Evolutionary conservation across 2,888 invertebrate genomes (phyloP).

Genomic region (Nysson spinosus): DNA sequence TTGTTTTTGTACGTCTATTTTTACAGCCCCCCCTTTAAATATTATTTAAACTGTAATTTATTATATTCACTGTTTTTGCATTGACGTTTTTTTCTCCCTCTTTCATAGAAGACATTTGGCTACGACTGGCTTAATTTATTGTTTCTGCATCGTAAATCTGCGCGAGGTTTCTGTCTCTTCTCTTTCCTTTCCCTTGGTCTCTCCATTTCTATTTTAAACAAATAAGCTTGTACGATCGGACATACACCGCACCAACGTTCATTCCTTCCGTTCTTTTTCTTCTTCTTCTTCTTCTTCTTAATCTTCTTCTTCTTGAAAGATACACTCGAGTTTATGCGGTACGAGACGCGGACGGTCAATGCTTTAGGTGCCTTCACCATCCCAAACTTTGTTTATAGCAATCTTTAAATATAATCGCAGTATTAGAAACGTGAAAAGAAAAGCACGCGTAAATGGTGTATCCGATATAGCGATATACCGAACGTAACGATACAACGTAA

Average conservation of each 20-base stretch:
- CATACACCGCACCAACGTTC: constrained; percentile 36
- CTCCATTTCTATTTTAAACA: constrained; percentile 3
- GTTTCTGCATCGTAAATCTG: constrained; percentile 61
- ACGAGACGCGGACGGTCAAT: constrained; percentile 49
- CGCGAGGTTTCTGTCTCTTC: constrained; percentile 47
- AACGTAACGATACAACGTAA: constrained; percentile 2
- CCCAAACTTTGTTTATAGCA: constrained; percentile 33
- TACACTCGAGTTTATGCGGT: constrained; percentile 20
- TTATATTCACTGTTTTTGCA: constrained; percentile 64
- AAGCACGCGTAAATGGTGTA: too few species aligned
- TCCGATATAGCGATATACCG: too few species aligned
- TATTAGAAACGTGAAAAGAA: constrained; percentile 1
- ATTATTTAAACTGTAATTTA: constrained; percentile 70
- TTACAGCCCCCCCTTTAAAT: constrained; percentile 59
- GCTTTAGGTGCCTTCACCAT: constrained; percentile 56
- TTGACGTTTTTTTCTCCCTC: constrained; percentile 65
- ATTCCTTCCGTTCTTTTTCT: constrained; percentile 1
- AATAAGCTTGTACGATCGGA: constrained; percentile 34
- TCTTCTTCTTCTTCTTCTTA: constrained; percentile 10
- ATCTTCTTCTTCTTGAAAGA: constrained; percentile 16
- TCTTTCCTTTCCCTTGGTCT: constrained; percentile 30
- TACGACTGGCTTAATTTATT: constrained; percentile 72
- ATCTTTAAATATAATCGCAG: constrained; percentile 5
- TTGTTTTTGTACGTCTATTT: constrained; percentile 70
- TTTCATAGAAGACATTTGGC: constrained; percentile 64